Base-by-base conservation (phyloP, 1,140 invertebrate species). In the Drosophila pandora region DNA sequence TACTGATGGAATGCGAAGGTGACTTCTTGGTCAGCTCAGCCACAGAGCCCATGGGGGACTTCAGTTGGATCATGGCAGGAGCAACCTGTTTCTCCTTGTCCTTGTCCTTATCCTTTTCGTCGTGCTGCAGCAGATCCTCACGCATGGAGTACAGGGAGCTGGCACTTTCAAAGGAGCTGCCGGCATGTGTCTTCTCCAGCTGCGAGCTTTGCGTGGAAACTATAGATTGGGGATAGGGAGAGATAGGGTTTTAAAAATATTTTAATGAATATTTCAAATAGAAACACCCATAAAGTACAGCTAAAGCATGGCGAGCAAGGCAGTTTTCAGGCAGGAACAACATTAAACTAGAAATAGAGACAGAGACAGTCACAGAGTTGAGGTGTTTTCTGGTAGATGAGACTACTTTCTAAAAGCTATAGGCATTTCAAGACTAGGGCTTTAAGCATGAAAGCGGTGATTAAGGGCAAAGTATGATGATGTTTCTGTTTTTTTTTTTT, bases 161-260 rank as follows among this genome's bases (percentile, higher is more conserved):
- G 41, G 95, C 95, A 83, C 95, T 96, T 89, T 96, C 96, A 89
- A 96, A 96, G 13, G 95, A 96, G 79, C 95, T 96, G 22, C 95
- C 95, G 60, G 95, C 95, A 67, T 95, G 94, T 2, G 92, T 93
- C 43, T 93, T 93, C 56, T 93, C 93, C 45, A 93, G 92, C 55
- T 93, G 92, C 23, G 93, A 94, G 34, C 92, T 91, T 45, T 92
- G 91, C 3, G 92, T 91, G 13, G 92, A 92, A 10, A 90, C 93
- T 84, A 76, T n/a, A 4, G 2, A 21, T 28, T 28, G 28, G 3
- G 30, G 6, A 41, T 1, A 39, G 17, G 17, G 17, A 17, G 17
- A 23, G 28, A n/a, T 13, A 17, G 5, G 13, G 9, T 22, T 50
- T 2, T 9, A 57, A 30, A 21, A 9, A 45, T 57, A 6, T 23